phyloP scores from a whole-genome alignment of 2,888 invertebrate genomes.

The Tinea semifulvella region DNA sequence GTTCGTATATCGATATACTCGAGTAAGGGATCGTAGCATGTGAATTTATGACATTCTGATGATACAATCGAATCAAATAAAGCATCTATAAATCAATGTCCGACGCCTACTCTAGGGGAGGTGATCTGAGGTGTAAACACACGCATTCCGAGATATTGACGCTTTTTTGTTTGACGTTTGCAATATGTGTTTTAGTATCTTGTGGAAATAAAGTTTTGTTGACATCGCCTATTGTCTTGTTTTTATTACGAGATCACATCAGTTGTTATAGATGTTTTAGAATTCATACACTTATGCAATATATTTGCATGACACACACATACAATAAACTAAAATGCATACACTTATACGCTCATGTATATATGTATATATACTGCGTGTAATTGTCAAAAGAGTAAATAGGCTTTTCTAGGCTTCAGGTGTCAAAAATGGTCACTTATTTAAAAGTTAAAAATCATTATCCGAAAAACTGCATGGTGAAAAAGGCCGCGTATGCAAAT shows the following conservation, averaged over 20 bases:
- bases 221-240: slow-evolving; percentile 1
- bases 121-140: slow-evolving; percentile 11
- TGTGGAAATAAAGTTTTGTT: slow-evolving; percentile 6
- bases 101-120: slow-evolving; percentile 8
- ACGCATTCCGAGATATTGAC: neutral
- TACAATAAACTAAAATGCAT: too few species aligned
- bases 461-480: too few species aligned
- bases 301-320: too few species aligned
- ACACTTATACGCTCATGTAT: too few species aligned
- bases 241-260: slow-evolving; percentile 8
- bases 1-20: slow-evolving; percentile 10
- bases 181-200: slow-evolving; percentile 8
- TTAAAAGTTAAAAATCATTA: too few species aligned
- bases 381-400: too few species aligned
- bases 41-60: slow-evolving; percentile 20
- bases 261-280: slow-evolving; percentile 1
- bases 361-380: too few species aligned
- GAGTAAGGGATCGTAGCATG: slow-evolving; percentile 11
- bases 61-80: slow-evolving; percentile 22
- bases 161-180: slow-evolving; percentile 7
- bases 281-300: neutral
- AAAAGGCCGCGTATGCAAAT: too few species aligned
- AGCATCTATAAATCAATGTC: slow-evolving; percentile 20
- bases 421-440: too few species aligned
- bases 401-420: too few species aligned